phyloP scores from a whole-genome alignment of 2,113 vertebrate species.

The Mustela nigripes region DNA sequence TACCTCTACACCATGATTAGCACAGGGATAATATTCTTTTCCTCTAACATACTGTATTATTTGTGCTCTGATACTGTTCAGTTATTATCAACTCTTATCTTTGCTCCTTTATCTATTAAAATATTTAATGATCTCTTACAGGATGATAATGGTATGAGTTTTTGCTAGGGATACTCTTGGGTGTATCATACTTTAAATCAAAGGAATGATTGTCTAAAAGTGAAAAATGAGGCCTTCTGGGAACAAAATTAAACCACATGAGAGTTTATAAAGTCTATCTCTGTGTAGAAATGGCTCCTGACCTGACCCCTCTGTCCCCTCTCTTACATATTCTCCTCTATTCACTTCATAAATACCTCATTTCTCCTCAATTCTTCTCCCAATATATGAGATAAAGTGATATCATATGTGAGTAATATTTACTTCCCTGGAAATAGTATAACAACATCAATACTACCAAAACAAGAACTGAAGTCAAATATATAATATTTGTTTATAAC shows the following conservation, averaged over 20 bases:
- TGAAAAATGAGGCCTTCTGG: neutral
- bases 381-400: neutral
- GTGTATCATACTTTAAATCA: neutral
- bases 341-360: neutral
- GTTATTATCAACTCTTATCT: neutral
- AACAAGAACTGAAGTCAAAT: slow-evolving; percentile 47
- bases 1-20: neutral
- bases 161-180: neutral
- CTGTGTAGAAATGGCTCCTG: neutral
- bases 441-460: neutral
- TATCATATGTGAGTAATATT: neutral
- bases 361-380: neutral
- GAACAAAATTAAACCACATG: neutral
- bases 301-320: neutral
- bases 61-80: neutral
- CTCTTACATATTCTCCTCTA: neutral
- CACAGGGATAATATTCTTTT: neutral
- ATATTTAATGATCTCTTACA: neutral
- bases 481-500: neutral
- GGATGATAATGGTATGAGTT: neutral
- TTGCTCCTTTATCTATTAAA: neutral
- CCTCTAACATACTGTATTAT: neutral
- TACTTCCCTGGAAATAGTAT: neutral
- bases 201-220: neutral
- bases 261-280: neutral